Conservation (phyloP, 2,888 invertebrate genomes). For the Cabera pusaria region DNA sequence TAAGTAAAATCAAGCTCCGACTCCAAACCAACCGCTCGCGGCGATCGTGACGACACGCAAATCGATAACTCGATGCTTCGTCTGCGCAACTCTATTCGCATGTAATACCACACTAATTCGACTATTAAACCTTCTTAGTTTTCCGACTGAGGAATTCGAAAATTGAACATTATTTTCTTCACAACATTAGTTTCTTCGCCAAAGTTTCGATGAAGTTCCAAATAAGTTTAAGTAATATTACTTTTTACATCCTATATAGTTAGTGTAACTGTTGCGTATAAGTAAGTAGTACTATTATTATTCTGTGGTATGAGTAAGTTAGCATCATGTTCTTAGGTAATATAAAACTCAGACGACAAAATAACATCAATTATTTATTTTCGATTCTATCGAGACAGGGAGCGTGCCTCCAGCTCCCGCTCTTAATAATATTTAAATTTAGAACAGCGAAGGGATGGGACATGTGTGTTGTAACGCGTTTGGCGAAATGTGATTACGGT, state of each 20-base stretch:
- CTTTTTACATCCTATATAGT: too few species aligned
- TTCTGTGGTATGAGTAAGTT: not conserved
- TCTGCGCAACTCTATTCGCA: conserved; percentile 51
- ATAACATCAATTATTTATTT: conserved; percentile 70
- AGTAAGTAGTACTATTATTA: too few species aligned
- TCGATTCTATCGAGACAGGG: conserved; percentile 66
- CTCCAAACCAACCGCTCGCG: conserved; percentile 36
- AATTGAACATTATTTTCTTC: conserved; percentile 5
- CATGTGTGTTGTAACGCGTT: conserved; percentile 81
- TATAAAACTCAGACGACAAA: conserved; percentile 20
- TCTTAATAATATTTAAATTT: conserved; percentile 78
- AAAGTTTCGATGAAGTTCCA: too few species aligned
- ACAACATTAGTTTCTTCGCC: not conserved
- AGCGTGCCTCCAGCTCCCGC: conserved; percentile 69
- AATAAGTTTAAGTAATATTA: too few species aligned
- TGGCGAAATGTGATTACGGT: conserved; percentile 83
- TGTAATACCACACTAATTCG: conserved; percentile 47
- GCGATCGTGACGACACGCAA: conserved; percentile 69
- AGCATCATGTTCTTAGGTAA: conserved; percentile 18
- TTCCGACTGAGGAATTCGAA: conserved; percentile 34
- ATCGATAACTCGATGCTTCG: conserved; percentile 47
- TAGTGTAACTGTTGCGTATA: too few species aligned
- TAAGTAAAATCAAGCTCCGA: too few species aligned
- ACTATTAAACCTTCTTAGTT: conserved; percentile 31
- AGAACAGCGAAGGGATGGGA: conserved; percentile 82